Conservation (phyloP, 2,113 vertebrate species). For the Protobothrops flavoviridis region DNA sequence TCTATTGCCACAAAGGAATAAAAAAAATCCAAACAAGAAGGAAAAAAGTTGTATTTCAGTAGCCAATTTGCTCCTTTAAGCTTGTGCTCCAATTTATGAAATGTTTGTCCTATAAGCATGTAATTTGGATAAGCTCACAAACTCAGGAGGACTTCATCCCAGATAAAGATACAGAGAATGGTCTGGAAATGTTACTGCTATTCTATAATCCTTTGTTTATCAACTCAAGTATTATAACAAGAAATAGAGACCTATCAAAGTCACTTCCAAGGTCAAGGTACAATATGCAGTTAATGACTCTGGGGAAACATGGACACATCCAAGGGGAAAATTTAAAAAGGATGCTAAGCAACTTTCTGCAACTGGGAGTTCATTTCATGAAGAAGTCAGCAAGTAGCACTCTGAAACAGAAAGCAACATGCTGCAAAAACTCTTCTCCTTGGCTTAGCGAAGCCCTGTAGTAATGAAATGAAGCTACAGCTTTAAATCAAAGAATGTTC, state of each 20-base stretch:
- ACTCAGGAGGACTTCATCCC: not conserved
- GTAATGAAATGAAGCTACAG: constrained; percentile 22
- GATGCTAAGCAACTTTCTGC: not conserved
- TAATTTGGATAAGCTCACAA: not conserved
- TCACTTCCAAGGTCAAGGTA: constrained; percentile 57
- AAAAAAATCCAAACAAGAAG: rapidly evolving
- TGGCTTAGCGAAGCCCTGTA: constrained; percentile 43
- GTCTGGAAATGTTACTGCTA: not conserved
- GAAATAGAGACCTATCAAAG: constrained; percentile 1
- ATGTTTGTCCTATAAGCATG: not conserved
- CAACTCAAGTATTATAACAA: not conserved
- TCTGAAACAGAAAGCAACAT: constrained; percentile 19
- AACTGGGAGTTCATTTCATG: not conserved
- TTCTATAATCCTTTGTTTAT: not conserved
- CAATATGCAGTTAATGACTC: not conserved
- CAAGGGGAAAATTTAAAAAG: not conserved
- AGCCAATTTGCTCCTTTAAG: rapidly evolving
- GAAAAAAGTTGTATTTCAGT: not conserved
- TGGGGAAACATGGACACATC: rapidly evolving
- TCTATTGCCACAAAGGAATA: not conserved
- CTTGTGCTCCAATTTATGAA: not conserved
- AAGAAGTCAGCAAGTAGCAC: not conserved
- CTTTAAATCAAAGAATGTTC: constrained; percentile 46
- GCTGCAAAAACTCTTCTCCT: constrained; percentile 4
- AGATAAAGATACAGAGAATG: not conserved